Conservation (phyloP, 2,113 vertebrate genomes). For the Accipiter virgatus region DNA sequence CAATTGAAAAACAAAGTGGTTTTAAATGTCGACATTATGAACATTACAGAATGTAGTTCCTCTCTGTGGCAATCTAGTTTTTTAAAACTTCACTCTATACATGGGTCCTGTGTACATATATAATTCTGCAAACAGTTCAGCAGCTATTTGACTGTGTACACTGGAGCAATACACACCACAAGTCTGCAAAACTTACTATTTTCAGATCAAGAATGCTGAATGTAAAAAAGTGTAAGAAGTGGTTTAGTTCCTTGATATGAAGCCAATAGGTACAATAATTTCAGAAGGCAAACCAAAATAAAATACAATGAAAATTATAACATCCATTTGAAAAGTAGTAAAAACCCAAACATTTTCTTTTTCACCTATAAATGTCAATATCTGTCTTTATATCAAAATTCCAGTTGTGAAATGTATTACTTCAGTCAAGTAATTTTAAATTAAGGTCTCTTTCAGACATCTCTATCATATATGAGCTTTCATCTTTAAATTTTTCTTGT, state of each 20-base stretch:
- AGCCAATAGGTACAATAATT: background rate
- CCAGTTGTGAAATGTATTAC: background rate
- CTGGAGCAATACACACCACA: background rate
- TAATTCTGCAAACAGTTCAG: background rate
- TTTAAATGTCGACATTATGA: background rate
- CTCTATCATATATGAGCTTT: background rate
- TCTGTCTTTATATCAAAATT: background rate
- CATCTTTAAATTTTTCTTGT: constrained; percentile 4
- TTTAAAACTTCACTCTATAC: background rate
- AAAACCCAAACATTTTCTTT: background rate
- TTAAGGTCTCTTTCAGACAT: background rate
- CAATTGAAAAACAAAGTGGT: background rate
- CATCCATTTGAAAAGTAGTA: background rate
- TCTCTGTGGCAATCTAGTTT: background rate
- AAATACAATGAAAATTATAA: background rate
- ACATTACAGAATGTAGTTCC: background rate
- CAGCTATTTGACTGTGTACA: background rate
- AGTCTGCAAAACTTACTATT: background rate
- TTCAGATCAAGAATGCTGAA: background rate
- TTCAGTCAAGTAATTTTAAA: background rate
- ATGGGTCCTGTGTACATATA: background rate
- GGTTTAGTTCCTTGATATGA: background rate
- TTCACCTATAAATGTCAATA: background rate
- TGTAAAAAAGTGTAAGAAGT: background rate
- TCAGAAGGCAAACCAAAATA: background rate